Base-by-base conservation (phyloP, 1,140 invertebrate genomes). In the Nasonia vitripennis region DNA sequence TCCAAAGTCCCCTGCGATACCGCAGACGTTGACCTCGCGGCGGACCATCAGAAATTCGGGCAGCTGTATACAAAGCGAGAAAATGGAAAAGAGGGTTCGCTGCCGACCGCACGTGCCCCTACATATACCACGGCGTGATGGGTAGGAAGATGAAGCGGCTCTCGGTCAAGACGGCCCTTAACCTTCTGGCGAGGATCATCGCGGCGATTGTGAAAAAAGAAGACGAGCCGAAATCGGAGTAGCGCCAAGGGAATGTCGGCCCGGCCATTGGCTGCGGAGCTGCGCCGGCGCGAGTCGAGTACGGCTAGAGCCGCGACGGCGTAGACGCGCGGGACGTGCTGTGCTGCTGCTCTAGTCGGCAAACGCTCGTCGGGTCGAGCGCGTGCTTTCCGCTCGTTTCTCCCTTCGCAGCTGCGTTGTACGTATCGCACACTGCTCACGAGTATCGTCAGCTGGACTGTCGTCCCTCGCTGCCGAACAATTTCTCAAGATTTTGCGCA, bases 301-400 rank as follows among this genome's bases (percentile, higher is more conserved):
- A 27, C 55, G 17, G 31, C 67, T 0, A 37, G 1, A 37, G 23
- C 78, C 12, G 55, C 31, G n/a, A 14, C 70, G 70, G 10, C 68
- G 80, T 27, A 74, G n/a, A 45, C 55, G 14, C n/a, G 31, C 34
- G 34, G 34, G 70, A 68, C 27, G 27, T 27, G 27, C 27, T 12
- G 73, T 34, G 17, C 73, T 5, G 31, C 20, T 14, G 23, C 78
- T 51, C 51, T 55, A 85, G 84, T 85, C 73, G 79, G 74, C 78
- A 31, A 62, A 85, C 55, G 84, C 79, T 85, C 84, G 84, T 85
- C 84, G 79, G 51, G 55, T 68, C 79, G 84, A 78, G 84, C 79
- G 83, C 77, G 37, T 75, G 11, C 31, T 20, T 41, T n/a, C 6
- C 48, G 34, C 34, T n/a, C 34, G 37, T 14, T 37, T 83, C 74